Evolutionary conservation across 2,113 vertebrate genomes (phyloP).

Genomic region (Melanotaenia duboulayi): DNA sequence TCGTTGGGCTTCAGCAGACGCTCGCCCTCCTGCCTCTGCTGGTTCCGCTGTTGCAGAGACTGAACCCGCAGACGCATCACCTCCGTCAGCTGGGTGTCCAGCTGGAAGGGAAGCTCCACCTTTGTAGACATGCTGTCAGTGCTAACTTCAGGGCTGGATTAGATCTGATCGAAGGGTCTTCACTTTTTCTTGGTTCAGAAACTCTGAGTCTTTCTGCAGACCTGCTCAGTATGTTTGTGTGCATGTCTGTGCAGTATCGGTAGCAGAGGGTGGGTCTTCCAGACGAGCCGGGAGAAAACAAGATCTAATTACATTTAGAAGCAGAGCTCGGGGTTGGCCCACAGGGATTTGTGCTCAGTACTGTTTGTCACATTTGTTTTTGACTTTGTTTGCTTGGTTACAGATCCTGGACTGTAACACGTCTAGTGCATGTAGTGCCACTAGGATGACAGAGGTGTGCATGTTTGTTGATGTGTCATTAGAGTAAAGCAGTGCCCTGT

Average conservation of each 20-base stretch:
- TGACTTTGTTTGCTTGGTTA: slow-evolving; percentile 24
- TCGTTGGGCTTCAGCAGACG: slow-evolving; percentile 86
- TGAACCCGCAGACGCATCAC: slow-evolving; percentile 89
- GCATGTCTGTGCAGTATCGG: not conserved
- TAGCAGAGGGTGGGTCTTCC: slow-evolving; percentile 30
- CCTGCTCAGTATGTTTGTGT: slow-evolving; percentile 3
- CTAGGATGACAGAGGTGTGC: not conserved
- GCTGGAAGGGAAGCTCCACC: slow-evolving; percentile 82
- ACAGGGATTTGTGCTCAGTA: slow-evolving; percentile 31
- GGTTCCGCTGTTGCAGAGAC: slow-evolving; percentile 87
- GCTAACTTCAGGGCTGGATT: slow-evolving; percentile 9
- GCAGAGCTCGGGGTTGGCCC: slow-evolving; percentile 24
- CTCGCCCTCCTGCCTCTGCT: slow-evolving; percentile 89
- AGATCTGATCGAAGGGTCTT: slow-evolving; percentile 13
- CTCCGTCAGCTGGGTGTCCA: slow-evolving; percentile 85
- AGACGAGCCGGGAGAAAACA: slow-evolving; percentile 59
- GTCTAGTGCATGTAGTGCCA: not conserved
- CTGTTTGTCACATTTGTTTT: slow-evolving; percentile 60
- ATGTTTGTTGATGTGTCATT: not conserved
- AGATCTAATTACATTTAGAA: slow-evolving; percentile 46
- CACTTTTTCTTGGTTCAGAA: not conserved
- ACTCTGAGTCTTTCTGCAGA: slow-evolving; percentile 20
- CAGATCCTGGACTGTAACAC: slow-evolving; percentile 11
- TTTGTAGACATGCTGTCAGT: slow-evolving; percentile 60
- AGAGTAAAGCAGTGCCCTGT: not conserved